These are phyloP conservation scores for Acrobasis suavella DNA, from an alignment of 2,888 invertebrate species.

Conservation along the genomic window DNA sequence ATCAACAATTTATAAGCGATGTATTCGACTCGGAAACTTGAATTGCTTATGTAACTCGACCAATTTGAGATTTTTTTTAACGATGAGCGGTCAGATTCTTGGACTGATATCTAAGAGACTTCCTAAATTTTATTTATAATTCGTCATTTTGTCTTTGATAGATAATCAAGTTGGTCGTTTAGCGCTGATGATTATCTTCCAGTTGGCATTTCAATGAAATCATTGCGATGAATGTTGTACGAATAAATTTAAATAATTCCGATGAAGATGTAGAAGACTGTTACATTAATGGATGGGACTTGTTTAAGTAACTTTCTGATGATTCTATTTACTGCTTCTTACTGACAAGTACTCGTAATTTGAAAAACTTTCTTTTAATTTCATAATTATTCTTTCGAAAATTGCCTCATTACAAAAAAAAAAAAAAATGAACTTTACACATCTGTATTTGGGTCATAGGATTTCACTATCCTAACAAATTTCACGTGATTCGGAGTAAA, in stretches of 20 bases:
- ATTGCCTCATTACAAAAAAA: no score
- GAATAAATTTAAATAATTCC: constrained; percentile 24
- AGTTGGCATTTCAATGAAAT: constrained; percentile 35
- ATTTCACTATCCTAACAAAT: no score
- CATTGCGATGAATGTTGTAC: constrained; percentile 37
- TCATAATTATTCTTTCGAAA: no score
- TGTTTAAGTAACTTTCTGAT: not conserved
- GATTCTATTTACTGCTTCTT: not conserved
- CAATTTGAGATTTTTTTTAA: constrained; percentile 31
- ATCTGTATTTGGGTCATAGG: no score
- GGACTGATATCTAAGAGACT: constrained; percentile 61
- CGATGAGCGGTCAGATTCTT: constrained; percentile 70
- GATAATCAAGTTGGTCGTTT: constrained; percentile 41
- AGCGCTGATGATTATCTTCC: constrained; percentile 44
- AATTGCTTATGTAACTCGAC: not conserved
- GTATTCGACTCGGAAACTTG: not conserved
- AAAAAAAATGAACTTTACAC: no score
- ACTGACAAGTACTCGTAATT: no score
- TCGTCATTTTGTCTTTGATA: constrained; percentile 57
- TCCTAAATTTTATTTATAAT: constrained; percentile 60
- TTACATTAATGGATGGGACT: not conserved
- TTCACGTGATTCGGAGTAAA: no score
- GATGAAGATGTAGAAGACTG: constrained; percentile 5
- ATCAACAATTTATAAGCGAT: not conserved
- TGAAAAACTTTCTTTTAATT: no score